Evolutionary conservation across 2,113 vertebrate species (phyloP), one percentile per base, ranked within the genome.

Genomic region (Thryonomys swinderianus): DNA sequence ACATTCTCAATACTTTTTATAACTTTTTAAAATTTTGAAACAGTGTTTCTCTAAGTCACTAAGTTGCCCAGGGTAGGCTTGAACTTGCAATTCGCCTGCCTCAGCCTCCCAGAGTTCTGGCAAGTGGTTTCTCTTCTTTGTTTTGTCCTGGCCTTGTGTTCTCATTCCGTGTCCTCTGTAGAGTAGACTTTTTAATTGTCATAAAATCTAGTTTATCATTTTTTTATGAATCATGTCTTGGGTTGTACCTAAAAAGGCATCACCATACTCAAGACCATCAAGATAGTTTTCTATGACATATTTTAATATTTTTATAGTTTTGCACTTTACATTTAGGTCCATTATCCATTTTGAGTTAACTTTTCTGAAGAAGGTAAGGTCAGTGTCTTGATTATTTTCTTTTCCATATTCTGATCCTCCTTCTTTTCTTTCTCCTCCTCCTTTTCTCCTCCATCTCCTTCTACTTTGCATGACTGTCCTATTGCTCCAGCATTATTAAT

Each of bases 141-240:
- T 73, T 45, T 81, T 45, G 40, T 81, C 48, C 37, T 23, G n/a
- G 85, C 45, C 40, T 40, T 66, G 10, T 48, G 62, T 66, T 84
- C 13, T 57, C 32, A 85, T 66, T 92, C 37, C 85, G 11, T 53
- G 42, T 55, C 59, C 32, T 94, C 87, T 32, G n/a, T 40, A 85
- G 25, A 81, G 66, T 21, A 83, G 69, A 69, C 55, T 62, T 83
- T 91, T 96, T 40, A 34, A 78, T 48, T 94, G 78, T 80, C 42
- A 27, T 66, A 59, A 91, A 74, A 32, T 25, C 16, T 12, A 45
- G 40, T 10, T 66, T 73, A 66, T 81, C 37, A 80, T 59, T 90
- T 81, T 57, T 37, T 53, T 32, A 48, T 17, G 13, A 53, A 85
- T 74, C 30, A 40, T 32, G 21, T 23, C 14, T 80, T 66, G 69